Conservation (phyloP, 2,888 invertebrate genomes). For the Apamea sordens region DNA sequence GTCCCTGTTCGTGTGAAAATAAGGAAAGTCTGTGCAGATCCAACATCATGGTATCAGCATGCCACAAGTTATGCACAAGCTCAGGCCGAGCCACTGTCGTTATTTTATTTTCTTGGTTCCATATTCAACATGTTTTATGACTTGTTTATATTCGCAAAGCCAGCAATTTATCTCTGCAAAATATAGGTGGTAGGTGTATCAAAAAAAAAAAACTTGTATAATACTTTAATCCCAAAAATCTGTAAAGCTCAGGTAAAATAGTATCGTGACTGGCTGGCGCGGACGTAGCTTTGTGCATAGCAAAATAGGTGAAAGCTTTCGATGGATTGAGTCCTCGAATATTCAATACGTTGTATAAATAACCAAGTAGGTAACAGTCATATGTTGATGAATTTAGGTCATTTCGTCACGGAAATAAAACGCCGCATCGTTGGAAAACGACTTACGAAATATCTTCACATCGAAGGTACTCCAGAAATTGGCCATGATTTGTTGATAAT, state of each 20-base stretch:
- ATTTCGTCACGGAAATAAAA: too few relatives aligned
- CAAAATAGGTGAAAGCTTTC: conserved; percentile 55
- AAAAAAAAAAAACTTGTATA: neutral
- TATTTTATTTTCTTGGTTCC: conserved; percentile 14
- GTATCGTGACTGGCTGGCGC: neutral
- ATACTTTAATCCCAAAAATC: neutral
- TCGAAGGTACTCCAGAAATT: neutral
- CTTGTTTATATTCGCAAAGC: conserved; percentile 15
- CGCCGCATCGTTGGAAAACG: neutral
- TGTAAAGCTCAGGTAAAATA: neutral
- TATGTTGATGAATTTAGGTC: too few relatives aligned
- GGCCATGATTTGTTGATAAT: neutral
- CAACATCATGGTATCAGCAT: neutral
- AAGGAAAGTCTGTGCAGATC: neutral
- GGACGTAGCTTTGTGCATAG: conserved; percentile 66
- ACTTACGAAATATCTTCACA: neutral
- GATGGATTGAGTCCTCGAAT: conserved; percentile 63
- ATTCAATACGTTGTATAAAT: conserved; percentile 8
- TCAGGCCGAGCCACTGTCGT: neutral
- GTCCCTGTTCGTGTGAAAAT: neutral
- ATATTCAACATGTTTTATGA: conserved; percentile 12
- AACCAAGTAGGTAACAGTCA: neutral
- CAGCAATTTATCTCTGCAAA: conserved; percentile 3
- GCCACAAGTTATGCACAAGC: conserved; percentile 5
- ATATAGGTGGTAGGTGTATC: neutral